Evolutionary conservation across 2,888 invertebrate genomes (phyloP).

Genomic region (Lasioglossum lativentre): DNA sequence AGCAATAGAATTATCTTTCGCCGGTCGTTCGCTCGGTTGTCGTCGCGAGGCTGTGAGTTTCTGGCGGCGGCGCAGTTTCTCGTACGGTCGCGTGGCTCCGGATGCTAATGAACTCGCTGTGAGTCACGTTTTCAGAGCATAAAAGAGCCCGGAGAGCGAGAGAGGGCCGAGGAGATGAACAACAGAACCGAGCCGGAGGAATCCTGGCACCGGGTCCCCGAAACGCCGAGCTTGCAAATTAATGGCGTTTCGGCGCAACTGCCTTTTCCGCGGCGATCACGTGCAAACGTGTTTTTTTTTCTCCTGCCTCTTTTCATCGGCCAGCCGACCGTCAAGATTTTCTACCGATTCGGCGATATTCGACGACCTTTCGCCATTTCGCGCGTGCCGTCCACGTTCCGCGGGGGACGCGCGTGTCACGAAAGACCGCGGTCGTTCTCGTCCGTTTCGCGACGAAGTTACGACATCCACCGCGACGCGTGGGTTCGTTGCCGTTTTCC

Average conservation of each 20-base stretch:
- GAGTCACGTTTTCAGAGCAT: conserved; percentile 70
- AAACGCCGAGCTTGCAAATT: conserved; percentile 62
- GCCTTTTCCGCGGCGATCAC: conserved; percentile 9
- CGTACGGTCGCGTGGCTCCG: conserved; percentile 51
- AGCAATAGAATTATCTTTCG: conserved; percentile 60
- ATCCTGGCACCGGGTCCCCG: conserved; percentile 38
- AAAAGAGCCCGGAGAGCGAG: conserved; percentile 50
- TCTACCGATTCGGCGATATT: conserved; percentile 26
- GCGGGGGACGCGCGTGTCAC: not conserved
- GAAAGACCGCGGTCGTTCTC: not conserved
- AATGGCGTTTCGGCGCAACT: conserved; percentile 42
- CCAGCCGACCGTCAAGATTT: conserved; percentile 11
- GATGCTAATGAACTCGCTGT: conserved; percentile 70
- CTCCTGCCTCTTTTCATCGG: not conserved
- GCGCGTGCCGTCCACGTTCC: not conserved
- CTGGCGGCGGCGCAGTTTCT: conserved; percentile 40
- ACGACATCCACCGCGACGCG: not conserved
- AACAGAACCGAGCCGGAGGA: conserved; percentile 49
- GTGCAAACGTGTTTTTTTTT: not conserved
- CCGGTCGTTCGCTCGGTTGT: conserved; percentile 43
- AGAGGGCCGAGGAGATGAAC: conserved; percentile 12
- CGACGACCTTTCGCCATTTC: not conserved
- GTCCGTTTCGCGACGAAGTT: not conserved
- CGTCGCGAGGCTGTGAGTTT: conserved; percentile 40
- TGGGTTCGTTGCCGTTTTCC: not conserved